Evolutionary conservation across 2,113 vertebrate species (phyloP), one percentile per base, ranked within the genome.

Genomic region (Cathartes aura): DNA sequence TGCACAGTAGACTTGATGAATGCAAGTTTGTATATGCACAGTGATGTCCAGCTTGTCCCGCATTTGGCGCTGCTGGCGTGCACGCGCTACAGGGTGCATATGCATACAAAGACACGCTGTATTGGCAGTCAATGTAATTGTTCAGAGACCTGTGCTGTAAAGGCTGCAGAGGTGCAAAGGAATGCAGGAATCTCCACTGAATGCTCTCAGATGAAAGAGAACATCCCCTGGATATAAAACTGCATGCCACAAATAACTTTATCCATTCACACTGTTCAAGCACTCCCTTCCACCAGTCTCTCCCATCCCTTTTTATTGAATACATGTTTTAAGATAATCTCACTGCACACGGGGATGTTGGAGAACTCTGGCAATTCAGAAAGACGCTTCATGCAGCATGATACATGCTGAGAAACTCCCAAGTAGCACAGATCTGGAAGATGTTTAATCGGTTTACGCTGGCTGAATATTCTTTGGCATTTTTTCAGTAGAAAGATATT

Each of bases 1-100:
- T 0, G 19, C 22, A 34, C 18, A 8, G 40, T 2, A 68, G 73
- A 21, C 42, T 21, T 4, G 4, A 71, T 4, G 27, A 68, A 40
- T 7, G 4, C 20, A 20, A n/a, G 63, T 38, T 26, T 40, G 11
- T 30, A 9, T 20, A 20, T 1, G 2, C 1, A 2, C 27, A 30
- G 23, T 4, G 21, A 48, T 18, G 36, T 10, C 76, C 38, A 42
- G 22, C 29, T 22, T 58, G 47, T 53, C 55, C 47, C 5, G 1
- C 19, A 32, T 19, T 15, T 34, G 64, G 38, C 55, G 52, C 22
- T 48, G 63, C 45, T 72, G 59, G 32, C 2, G 1, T n/a, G 27
- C 16, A 50, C 2, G 11, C 1, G 5, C 23, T 74, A 36, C 26
- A 55, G 40, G 22, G 38, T 26, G 12, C 29, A 12, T 5, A 15